Evolutionary conservation across 1,140 invertebrate genomes (phyloP).

Genomic region (Drosophila setifemur): DNA sequence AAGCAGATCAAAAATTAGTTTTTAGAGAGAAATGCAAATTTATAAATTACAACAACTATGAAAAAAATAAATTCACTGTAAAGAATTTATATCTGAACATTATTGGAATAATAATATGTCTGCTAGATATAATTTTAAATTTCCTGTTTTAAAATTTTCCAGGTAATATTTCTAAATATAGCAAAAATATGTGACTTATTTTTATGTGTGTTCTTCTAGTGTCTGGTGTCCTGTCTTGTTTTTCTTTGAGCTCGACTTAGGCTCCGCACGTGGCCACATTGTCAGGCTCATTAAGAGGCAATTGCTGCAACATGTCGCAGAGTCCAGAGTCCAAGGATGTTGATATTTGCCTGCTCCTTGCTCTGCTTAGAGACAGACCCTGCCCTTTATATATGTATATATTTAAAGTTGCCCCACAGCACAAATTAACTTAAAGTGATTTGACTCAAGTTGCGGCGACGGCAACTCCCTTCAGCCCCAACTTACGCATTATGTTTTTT

Average conservation of each 20-base stretch:
- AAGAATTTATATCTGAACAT: too few species aligned
- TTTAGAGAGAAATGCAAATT: too few species aligned
- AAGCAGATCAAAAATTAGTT: too few species aligned
- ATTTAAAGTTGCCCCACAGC: conserved; percentile 62
- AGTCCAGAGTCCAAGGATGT: conserved; percentile 16
- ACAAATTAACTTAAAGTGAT: conserved; percentile 49
- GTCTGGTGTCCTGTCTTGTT: conserved; percentile 14
- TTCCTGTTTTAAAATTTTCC: too few species aligned
- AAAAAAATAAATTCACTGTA: too few species aligned
- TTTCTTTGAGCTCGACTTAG: conserved; percentile 4
- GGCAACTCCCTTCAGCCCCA: background rate
- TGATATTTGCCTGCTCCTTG: conserved; percentile 6
- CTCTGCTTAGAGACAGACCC: background rate
- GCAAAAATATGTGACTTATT: too few species aligned
- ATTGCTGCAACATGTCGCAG: conserved; percentile 62
- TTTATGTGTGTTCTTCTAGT: background rate
- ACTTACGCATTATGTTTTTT: conserved; percentile 7
- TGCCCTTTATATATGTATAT: background rate
- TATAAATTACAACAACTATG: too few species aligned
- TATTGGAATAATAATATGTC: too few species aligned
- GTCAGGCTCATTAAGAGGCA: conserved; percentile 51
- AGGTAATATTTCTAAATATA: too few species aligned
- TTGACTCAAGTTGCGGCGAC: conserved; percentile 22
- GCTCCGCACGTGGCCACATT: conserved; percentile 54
- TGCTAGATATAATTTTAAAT: too few species aligned